phyloP scores from a whole-genome alignment of 2,797 vertebrate species.

The Atherinosoma microstoma region DNA sequence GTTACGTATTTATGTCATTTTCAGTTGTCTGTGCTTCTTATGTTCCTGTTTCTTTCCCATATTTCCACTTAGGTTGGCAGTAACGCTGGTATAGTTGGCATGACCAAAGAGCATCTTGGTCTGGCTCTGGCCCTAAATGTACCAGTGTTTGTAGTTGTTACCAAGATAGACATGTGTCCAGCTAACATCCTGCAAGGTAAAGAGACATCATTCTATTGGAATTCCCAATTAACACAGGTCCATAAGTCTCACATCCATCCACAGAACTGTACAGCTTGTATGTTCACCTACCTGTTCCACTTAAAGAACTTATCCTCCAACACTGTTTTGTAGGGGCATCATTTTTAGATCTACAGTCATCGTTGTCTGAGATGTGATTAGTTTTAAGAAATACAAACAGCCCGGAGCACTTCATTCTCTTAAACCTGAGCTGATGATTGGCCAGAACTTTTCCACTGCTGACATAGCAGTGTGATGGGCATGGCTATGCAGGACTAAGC shows the following conservation, averaged over 20 bases:
- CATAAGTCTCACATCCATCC: too few species aligned
- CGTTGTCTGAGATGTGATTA: not conserved
- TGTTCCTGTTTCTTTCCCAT: not conserved
- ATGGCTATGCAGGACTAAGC: not conserved
- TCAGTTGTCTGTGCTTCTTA: not conserved
- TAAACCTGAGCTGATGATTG: not conserved
- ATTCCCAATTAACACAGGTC: not conserved
- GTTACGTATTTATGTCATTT: not conserved
- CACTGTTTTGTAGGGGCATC: too few species aligned
- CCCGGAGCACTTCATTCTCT: not conserved
- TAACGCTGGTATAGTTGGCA: constrained; percentile 97
- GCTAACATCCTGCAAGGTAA: constrained; percentile 97
- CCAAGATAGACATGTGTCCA: constrained; percentile 99
- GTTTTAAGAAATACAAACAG: not conserved
- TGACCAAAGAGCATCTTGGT: constrained; percentile 98
- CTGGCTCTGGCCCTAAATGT: constrained; percentile 95
- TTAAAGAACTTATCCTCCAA: too few species aligned
- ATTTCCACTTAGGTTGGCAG: constrained; percentile 89
- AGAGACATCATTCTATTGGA: constrained; percentile 8
- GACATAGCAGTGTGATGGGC: not conserved
- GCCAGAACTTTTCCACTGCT: not conserved
- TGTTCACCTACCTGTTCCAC: too few species aligned
- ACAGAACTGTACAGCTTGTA: too few species aligned
- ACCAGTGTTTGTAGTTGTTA: constrained; percentile 97
- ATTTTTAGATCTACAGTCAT: not conserved